These are phyloP conservation scores for Toxotes chatareus DNA, from an alignment of 2,113 vertebrate genomes.

Conservation along the genomic window DNA sequence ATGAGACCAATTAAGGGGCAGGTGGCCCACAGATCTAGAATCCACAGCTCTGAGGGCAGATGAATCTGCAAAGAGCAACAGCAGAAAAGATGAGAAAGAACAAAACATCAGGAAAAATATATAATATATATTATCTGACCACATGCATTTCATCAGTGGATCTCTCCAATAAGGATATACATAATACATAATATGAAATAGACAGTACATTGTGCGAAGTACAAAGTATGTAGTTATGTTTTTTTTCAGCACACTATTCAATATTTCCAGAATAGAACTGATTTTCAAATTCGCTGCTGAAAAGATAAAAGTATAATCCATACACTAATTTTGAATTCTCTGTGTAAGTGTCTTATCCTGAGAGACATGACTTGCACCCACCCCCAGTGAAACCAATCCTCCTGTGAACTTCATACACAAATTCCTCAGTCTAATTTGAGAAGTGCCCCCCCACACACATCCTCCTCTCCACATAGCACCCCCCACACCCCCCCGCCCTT, in stretches of 20 bases:
- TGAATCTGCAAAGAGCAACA: too few relatives aligned
- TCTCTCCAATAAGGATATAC: too few relatives aligned
- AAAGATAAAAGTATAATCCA: not conserved
- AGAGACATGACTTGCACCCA: conserved; percentile 41
- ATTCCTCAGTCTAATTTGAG: conserved; percentile 86
- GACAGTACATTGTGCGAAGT: too few relatives aligned
- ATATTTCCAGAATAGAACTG: not conserved
- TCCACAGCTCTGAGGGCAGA: too few relatives aligned
- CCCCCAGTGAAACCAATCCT: conserved; percentile 81
- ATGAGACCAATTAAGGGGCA: too few relatives aligned
- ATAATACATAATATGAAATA: too few relatives aligned
- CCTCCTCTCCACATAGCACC: conserved; percentile 41
- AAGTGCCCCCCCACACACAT: conserved; percentile 67
- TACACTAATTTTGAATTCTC: not conserved
- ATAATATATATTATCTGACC: too few relatives aligned
- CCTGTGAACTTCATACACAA: conserved; percentile 84
- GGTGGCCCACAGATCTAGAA: too few relatives aligned
- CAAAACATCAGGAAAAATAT: too few relatives aligned
- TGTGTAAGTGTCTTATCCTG: conserved; percentile 20
- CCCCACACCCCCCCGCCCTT: conserved; percentile 24
- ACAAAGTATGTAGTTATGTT: not conserved
- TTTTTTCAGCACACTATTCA: not conserved
- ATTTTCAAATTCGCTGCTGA: not conserved
- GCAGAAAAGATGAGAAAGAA: too few relatives aligned
- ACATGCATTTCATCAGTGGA: too few relatives aligned